These are phyloP conservation scores for Otolemur crassicaudatus DNA, from an alignment of 2,797 vertebrate species.

Conservation along the genomic window DNA sequence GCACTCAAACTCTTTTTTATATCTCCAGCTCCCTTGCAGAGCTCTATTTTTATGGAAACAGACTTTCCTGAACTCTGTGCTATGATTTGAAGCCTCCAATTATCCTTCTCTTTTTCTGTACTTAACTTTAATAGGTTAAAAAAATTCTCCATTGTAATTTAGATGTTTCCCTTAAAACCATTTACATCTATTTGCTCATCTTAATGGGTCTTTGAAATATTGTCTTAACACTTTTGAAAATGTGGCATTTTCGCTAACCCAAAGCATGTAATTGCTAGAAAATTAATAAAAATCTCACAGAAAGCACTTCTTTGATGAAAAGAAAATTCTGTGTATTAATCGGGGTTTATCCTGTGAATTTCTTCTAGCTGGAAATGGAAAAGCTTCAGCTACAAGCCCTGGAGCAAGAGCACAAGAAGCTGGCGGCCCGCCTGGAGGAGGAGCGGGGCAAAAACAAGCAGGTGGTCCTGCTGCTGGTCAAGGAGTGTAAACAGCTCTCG, in stretches of 20 bases:
- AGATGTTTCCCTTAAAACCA: neutral
- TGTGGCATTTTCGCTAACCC: constrained; percentile 10
- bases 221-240: neutral
- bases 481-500: constrained; percentile 97
- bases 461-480: constrained; percentile 97
- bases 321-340: constrained; percentile 48
- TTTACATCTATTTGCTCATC: constrained; percentile 25
- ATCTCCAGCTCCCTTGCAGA: neutral
- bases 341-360: constrained; percentile 67
- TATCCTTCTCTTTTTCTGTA: neutral
- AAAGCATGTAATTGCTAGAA: neutral
- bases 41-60: constrained; percentile 40
- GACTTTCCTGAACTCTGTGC: neutral
- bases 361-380: constrained; percentile 95
- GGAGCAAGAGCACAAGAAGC: constrained; percentile 96
- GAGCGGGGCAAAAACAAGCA: constrained; percentile 98
- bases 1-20: neutral
- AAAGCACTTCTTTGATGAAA: neutral
- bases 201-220: constrained; percentile 9
- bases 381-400: constrained; percentile 95
- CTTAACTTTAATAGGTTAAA: constrained; percentile 36
- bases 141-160: neutral
- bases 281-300: neutral
- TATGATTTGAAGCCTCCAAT: neutral
- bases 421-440: constrained; percentile 94